phyloP scores from a whole-genome alignment of 2,888 invertebrate genomes.

The Diaphora mendica region DNA sequence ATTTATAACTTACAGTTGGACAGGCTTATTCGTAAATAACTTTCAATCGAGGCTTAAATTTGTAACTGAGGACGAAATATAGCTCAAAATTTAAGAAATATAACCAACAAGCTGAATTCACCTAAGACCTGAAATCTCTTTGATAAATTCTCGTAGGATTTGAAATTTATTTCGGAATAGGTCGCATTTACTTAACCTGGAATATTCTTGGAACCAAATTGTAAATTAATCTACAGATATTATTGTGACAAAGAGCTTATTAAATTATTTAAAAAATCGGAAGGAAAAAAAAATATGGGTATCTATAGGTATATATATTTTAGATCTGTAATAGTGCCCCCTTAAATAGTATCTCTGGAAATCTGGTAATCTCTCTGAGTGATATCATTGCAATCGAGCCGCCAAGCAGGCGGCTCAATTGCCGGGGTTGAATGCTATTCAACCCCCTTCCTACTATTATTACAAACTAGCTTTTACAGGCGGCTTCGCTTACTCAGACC shows the following conservation, averaged over 20 bases:
- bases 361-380: too few species aligned
- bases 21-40: slow-evolving; percentile 48
- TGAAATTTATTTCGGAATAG: slow-evolving; percentile 1
- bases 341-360: too few species aligned
- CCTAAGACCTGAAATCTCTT: slow-evolving; percentile 6
- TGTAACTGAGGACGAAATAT: slow-evolving; percentile 25
- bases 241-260: background rate
- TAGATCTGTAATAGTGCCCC: too few species aligned
- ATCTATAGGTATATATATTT: too few species aligned
- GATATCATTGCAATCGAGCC: too few species aligned
- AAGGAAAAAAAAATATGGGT: background rate
- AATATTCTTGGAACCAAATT: background rate
- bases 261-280: background rate
- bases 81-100: slow-evolving; percentile 20
- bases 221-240: background rate
- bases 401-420: too few species aligned
- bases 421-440: too few species aligned
- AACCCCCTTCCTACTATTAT: too few species aligned
- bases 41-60: slow-evolving; percentile 46
- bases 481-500: too few species aligned
- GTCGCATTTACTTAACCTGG: background rate
- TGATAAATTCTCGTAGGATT: background rate
- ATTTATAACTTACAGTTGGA: slow-evolving; percentile 54
- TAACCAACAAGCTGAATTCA: slow-evolving; percentile 6
- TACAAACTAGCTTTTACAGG: too few species aligned